Conservation (phyloP, 2,888 invertebrate genomes). For the Aphodius granarius region DNA sequence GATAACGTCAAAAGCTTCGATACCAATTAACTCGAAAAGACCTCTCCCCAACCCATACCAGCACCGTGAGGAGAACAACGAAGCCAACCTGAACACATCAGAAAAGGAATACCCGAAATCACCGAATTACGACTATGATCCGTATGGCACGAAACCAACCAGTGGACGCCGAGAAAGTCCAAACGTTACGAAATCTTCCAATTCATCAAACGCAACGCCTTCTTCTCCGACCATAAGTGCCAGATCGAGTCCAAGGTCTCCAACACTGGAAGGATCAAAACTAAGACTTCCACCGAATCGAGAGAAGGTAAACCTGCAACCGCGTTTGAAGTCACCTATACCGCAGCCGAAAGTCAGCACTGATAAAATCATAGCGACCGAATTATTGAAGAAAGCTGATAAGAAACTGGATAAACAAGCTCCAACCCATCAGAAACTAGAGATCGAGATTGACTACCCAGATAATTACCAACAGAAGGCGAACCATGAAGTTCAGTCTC, state of each 20-base stretch:
- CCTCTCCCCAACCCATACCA: conserved; percentile 50
- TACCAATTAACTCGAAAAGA: conserved; percentile 50
- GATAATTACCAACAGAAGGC: conserved; percentile 33
- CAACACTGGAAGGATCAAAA: conserved; percentile 48
- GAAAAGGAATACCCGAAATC: conserved; percentile 27
- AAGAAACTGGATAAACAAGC: conserved; percentile 36
- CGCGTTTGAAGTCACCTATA: conserved; percentile 51
- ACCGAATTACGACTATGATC: conserved; percentile 28
- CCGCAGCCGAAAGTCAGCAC: conserved; percentile 48
- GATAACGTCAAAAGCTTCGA: conserved; percentile 51
- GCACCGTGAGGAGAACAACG: conserved; percentile 32
- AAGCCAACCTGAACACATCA: conserved; percentile 32
- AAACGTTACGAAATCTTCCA: conserved; percentile 23
- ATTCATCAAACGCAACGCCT: conserved; percentile 21
- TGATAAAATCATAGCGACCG: conserved; percentile 51
- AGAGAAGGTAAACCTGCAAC: conserved; percentile 47
- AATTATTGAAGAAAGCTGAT: conserved; percentile 42
- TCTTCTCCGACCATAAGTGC: conserved; percentile 21
- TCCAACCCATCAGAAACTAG: conserved; percentile 43
- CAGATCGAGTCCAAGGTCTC: conserved; percentile 41
- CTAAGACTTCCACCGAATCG: conserved; percentile 48
- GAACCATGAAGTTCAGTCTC: background rate
- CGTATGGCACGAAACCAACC: conserved; percentile 39
- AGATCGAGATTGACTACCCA: conserved; percentile 44
- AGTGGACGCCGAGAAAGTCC: conserved; percentile 20